phyloP scores from a whole-genome alignment of 1,140 invertebrate species.

The Sinella curviseta region DNA sequence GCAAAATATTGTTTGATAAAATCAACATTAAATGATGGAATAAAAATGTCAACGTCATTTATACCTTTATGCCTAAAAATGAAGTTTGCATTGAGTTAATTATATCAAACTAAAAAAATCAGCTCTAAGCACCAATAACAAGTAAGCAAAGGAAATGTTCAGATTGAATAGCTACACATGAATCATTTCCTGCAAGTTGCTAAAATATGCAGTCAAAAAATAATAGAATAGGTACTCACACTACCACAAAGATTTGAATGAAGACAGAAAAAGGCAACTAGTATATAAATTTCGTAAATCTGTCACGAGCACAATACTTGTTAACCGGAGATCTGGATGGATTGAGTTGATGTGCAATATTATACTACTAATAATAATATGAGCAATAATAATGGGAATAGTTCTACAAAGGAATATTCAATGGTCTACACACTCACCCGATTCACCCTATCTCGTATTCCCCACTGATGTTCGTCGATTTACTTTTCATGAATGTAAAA shows the following conservation, averaged over 20 bases:
- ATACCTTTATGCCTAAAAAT: too few relatives aligned
- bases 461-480: background rate
- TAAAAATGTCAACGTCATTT: too few relatives aligned
- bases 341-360: slow-evolving; percentile 6
- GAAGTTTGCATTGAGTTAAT: too few relatives aligned
- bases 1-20: too few relatives aligned
- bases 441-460: slow-evolving; percentile 7
- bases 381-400: slow-evolving; percentile 14
- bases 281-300: background rate
- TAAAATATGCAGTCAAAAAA: too few relatives aligned
- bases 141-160: too few relatives aligned
- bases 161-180: too few relatives aligned
- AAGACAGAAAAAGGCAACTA: background rate
- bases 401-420: background rate
- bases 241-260: background rate
- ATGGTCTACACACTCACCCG: background rate
- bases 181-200: too few relatives aligned
- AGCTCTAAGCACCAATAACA: too few relatives aligned
- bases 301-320: slow-evolving; percentile 10
- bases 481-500: slow-evolving; percentile 13
- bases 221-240: too few relatives aligned
- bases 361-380: slow-evolving; percentile 6
- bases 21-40: too few relatives aligned
- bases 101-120: too few relatives aligned
- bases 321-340: slow-evolving; percentile 9